Percentiles rank a stretch among this genome's conserved stretches.
phyloP scores from a whole-genome alignment of 1,140 invertebrate species.

The Heliothis virescens region DNA sequence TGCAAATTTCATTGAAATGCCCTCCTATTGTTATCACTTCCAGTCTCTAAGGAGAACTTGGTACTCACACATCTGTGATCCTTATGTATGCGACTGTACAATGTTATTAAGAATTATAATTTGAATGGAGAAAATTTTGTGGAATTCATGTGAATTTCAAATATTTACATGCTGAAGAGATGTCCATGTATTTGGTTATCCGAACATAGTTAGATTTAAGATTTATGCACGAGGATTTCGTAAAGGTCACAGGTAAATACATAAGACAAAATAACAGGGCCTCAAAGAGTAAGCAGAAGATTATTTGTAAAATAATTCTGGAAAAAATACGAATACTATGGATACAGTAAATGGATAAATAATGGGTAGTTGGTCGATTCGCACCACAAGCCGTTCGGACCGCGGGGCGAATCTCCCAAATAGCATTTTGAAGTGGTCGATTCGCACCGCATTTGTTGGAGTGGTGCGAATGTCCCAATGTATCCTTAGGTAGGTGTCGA shows the following conservation, averaged over 20 bases:
- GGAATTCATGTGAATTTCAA: not conserved
- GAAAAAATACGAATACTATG: not conserved
- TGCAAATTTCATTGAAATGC: conserved; percentile 80
- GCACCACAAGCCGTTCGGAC: no score
- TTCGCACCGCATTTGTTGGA: no score
- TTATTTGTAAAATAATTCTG: not conserved
- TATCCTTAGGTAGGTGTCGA: no score
- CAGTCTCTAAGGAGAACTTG: conserved; percentile 63
- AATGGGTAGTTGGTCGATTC: no score
- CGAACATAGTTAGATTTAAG: no score
- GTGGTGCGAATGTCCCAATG: no score
- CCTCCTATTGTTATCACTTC: conserved; percentile 74
- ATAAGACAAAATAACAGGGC: not conserved
- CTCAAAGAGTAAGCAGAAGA: no score
- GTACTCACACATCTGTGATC: conserved; percentile 60
- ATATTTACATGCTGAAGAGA: not conserved
- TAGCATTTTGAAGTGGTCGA: no score
- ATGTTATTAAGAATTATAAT: conserved; percentile 49
- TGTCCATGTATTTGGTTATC: not conserved
- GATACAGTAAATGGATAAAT: not conserved
- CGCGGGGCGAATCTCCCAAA: no score
- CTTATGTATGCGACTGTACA: conserved; percentile 43
- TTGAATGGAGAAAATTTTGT: not conserved
- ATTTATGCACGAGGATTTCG: no score
- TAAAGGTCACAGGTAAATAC: not conserved